Conservation (phyloP, 2,113 vertebrate species). For the Bungarus multicinctus region DNA sequence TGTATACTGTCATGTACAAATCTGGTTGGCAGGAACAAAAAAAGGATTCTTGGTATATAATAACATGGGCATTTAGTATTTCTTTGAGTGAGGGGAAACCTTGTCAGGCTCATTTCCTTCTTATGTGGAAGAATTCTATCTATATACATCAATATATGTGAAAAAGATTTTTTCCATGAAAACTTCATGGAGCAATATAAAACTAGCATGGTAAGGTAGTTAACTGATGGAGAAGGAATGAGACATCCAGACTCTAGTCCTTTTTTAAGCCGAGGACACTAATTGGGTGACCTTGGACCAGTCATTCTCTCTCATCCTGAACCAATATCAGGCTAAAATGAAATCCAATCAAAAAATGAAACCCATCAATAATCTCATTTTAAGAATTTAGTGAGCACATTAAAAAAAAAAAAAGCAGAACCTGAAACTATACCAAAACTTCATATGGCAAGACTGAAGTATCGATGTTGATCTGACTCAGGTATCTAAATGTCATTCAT, state of each 20-base stretch:
- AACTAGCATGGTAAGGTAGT: not conserved
- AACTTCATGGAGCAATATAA: not conserved
- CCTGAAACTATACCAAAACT: not conserved
- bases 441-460: not conserved
- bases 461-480: not conserved
- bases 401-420: not conserved
- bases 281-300: not conserved
- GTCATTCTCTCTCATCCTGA: not conserved
- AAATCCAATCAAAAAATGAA: not conserved
- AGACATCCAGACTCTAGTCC: not conserved
- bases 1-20: not conserved
- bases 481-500: constrained; percentile 45
- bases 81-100: not conserved
- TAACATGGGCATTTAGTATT: not conserved
- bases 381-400: not conserved
- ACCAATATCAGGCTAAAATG: not conserved
- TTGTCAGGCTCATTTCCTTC: not conserved
- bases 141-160: not conserved
- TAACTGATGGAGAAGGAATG: not conserved
- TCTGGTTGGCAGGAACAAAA: not conserved
- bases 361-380: not conserved
- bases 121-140: not conserved
- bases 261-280: not conserved
- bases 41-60: not conserved
- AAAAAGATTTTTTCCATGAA: not conserved